Evolutionary conservation across 2,797 vertebrate species (phyloP).

Genomic region (Delichon dasypus): DNA sequence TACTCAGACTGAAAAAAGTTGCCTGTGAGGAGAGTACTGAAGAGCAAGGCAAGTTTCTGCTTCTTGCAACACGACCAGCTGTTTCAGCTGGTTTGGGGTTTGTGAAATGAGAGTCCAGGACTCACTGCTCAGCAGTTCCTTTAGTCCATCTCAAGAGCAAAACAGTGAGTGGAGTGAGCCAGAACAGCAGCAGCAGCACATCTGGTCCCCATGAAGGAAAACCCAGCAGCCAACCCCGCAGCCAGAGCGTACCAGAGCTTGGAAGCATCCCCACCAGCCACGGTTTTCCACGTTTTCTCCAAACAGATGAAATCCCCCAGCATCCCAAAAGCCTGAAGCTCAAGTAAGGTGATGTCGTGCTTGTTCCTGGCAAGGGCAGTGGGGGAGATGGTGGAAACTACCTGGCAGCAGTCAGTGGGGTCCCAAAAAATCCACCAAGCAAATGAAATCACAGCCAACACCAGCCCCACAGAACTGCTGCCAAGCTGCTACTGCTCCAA

Average conservation of each 20-base stretch:
- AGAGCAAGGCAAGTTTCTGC: background rate
- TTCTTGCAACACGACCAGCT: background rate
- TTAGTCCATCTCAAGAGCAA: accelerated
- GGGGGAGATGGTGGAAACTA: background rate
- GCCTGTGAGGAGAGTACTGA: background rate
- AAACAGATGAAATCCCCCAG: background rate
- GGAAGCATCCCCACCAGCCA: accelerated
- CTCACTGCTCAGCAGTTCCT: background rate
- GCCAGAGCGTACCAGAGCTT: accelerated
- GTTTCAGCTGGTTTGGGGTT: background rate
- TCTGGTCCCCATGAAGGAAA: background rate
- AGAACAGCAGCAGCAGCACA: slow-evolving; percentile 18
- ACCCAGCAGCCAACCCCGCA: background rate
- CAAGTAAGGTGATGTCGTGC: accelerated
- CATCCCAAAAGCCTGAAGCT: background rate
- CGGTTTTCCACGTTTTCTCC: background rate
- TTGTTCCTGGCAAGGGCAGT: accelerated
- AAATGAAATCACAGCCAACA: background rate
- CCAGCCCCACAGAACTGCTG: background rate
- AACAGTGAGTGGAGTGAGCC: background rate
- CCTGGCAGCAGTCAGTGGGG: accelerated
- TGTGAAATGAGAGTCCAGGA: background rate
- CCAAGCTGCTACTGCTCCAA: background rate
- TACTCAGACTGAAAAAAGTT: background rate
- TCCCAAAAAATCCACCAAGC: background rate